These are phyloP conservation scores for Drosophila nigromelanica DNA, from an alignment of 1,140 invertebrate genomes.

Conservation along the genomic window DNA sequence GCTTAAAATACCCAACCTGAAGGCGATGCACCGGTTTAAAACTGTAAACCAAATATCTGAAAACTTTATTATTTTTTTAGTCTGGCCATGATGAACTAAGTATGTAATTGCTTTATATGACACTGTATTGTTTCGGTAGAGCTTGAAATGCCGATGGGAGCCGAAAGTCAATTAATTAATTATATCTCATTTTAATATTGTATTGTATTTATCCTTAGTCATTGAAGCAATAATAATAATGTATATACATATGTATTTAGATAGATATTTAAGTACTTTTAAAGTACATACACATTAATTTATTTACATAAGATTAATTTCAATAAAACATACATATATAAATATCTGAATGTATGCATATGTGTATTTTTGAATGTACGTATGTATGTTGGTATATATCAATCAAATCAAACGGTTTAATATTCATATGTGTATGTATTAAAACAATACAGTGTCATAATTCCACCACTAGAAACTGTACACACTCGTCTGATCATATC, in stretches of 20 bases:
- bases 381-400: slow-evolving; percentile 19
- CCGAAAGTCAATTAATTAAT: slow-evolving; percentile 5
- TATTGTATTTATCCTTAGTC: slow-evolving; percentile 9
- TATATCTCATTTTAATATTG: slow-evolving; percentile 8
- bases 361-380: slow-evolving; percentile 19
- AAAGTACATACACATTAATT: slow-evolving; percentile 16
- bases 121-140: neutral
- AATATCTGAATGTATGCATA: slow-evolving; percentile 14
- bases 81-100: neutral
- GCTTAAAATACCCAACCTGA: too few relatives aligned
- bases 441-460: slow-evolving; percentile 3
- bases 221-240: slow-evolving; percentile 14
- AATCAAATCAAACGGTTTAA: neutral
- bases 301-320: slow-evolving; percentile 21
- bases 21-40: too few relatives aligned
- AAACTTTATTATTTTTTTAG: too few relatives aligned
- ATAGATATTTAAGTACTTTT: slow-evolving; percentile 19
- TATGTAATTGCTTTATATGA: neutral
- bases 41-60: too few relatives aligned
- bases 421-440: neutral
- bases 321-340: slow-evolving; percentile 15
- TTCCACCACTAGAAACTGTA: neutral
- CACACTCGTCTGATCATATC: neutral
- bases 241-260: slow-evolving; percentile 9
- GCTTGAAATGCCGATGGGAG: neutral